Base-by-base conservation (phyloP, 2,888 invertebrate species). In the Lochmaea capreae region DNA sequence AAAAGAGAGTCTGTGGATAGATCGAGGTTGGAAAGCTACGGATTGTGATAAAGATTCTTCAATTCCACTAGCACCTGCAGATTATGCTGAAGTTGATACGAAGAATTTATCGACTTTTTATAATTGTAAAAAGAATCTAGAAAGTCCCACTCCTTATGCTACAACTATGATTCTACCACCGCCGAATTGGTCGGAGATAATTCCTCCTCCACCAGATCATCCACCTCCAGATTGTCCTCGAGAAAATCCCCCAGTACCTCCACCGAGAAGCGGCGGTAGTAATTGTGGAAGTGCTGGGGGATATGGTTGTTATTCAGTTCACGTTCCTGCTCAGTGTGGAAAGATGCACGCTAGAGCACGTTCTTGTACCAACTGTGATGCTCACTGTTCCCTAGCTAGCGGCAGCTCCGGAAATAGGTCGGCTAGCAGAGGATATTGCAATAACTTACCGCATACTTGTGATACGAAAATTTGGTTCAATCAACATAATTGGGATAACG, bases 141-240 rank as follows among this genome's bases (percentile, higher is more conserved):
- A 91, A 79, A 91, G 91, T 84, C 92, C 92, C 0, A 91, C 91
- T 3, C 94, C 93, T 0, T 94, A 93, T 85, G 94, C 94, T 16
- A 94, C 93, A 0, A 93, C 94, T 12, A 93, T 93, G 87, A 88
- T 93, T 54, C 89, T 93, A 6, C 88, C 88, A 8, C 87, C 88
- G 65, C 89, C 90, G 42, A 90, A 89, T 83, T 90, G 90, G 90
- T 88, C 89, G 58, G 90, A 90, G 83, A 89, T 90, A 72, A 87
- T 90, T 79, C 90, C 90, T 43, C 90, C 91, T 67, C 90, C 91
- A 71, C 90, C 91, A 39, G 90, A 90, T 80, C 90, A 90, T 84
- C 90, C 90, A 42, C 91, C 91, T 22, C 90, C 91, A 67, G 87
- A 89, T 72, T 89, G 87, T 78, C 87, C 87, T 0, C 79, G 86